Conservation (phyloP, 2,888 invertebrate genomes). For the Amphipoea oculea region DNA sequence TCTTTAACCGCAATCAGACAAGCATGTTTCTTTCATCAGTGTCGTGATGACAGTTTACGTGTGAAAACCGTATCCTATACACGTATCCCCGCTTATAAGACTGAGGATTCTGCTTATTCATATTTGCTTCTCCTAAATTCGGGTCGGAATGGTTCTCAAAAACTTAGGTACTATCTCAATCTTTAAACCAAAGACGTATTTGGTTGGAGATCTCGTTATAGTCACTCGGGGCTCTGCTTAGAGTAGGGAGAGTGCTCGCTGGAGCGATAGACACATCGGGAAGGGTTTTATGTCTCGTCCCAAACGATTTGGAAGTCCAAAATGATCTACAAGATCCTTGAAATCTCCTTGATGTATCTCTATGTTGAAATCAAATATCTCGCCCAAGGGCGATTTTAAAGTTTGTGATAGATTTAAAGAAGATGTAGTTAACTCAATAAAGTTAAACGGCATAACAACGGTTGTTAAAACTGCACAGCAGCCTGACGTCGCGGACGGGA, state of each 20-base stretch:
- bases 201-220: slow-evolving; percentile 30
- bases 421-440: not conserved
- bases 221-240: slow-evolving; percentile 25
- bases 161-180: slow-evolving; percentile 57
- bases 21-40: not conserved
- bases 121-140: not conserved
- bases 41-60: not conserved
- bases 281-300: slow-evolving; percentile 52
- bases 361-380: slow-evolving; percentile 14
- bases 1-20: not conserved
- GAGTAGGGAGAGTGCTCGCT: slow-evolving; percentile 6
- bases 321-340: slow-evolving; percentile 22
- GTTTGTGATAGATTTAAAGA: not conserved
- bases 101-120: slow-evolving; percentile 27
- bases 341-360: slow-evolving; percentile 6
- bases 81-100: not conserved
- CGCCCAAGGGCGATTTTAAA: not conserved
- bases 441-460: not conserved
- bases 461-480: slow-evolving; percentile 6
- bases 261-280: slow-evolving; percentile 41
- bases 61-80: not conserved
- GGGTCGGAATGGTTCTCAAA: slow-evolving; percentile 42
- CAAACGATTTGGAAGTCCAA: slow-evolving; percentile 31
- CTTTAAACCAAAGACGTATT: slow-evolving; percentile 49
- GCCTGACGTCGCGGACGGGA: not conserved